Conservation (phyloP, 2,888 invertebrate species). For the Chrysodeixis includens region DNA sequence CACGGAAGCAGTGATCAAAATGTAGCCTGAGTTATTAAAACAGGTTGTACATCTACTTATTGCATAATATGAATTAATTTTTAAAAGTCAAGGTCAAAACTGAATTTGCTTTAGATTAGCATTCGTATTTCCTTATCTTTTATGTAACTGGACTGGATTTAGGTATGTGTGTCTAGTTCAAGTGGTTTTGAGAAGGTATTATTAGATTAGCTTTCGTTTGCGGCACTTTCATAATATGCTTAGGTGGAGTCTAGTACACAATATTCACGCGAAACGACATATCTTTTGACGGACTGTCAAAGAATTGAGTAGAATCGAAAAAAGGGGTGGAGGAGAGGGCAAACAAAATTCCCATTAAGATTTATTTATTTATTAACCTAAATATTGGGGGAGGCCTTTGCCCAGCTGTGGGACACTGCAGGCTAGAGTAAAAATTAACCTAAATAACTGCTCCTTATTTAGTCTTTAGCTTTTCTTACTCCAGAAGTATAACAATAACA, state of each 20-base stretch:
- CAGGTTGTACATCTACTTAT: neutral
- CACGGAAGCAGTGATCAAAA: too few relatives aligned
- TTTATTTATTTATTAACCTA: too few relatives aligned
- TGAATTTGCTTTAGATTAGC: slow-evolving; percentile 11
- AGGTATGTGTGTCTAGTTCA: neutral
- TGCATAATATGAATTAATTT: slow-evolving; percentile 24
- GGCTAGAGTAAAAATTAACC: too few relatives aligned
- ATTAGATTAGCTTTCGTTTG: neutral
- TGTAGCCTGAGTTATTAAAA: too few relatives aligned
- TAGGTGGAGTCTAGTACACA: too few relatives aligned
- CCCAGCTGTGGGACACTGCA: neutral
- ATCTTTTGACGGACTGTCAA: too few relatives aligned
- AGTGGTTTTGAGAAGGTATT: neutral
- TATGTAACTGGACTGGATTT: neutral
- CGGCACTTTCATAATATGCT: neutral
- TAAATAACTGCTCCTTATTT: too few relatives aligned
- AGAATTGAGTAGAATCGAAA: too few relatives aligned
- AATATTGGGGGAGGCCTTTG: neutral
- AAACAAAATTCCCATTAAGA: neutral
- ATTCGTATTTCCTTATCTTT: slow-evolving; percentile 18
- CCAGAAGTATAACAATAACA: too few relatives aligned
- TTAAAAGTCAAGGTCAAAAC: slow-evolving; percentile 43
- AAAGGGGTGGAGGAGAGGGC: too few relatives aligned
- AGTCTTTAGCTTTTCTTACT: too few relatives aligned
- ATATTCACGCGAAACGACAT: neutral